phyloP scores from a whole-genome alignment of 2,113 vertebrate species.

The Odobenus rosmarus region DNA sequence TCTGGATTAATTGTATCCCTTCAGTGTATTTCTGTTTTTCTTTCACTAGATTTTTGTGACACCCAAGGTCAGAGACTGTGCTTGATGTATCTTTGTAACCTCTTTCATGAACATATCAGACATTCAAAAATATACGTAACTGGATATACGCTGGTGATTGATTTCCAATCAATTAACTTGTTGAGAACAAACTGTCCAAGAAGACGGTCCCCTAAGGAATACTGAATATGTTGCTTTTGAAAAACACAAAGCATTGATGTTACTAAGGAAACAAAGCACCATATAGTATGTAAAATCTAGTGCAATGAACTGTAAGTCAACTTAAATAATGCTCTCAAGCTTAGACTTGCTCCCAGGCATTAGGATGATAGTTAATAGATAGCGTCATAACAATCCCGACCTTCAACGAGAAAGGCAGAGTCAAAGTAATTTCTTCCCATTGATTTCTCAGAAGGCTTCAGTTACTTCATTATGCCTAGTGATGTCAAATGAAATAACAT shows the following conservation, averaged over 20 bases:
- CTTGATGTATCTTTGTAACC: not conserved
- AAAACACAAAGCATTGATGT: not conserved
- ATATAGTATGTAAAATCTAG: not conserved
- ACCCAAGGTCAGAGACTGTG: not conserved
- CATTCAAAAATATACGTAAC: not conserved
- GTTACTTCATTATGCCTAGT: conserved; percentile 16
- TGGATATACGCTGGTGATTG: not conserved
- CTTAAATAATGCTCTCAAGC: not conserved
- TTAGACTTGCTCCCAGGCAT: not conserved
- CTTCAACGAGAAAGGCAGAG: not conserved
- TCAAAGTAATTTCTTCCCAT: not conserved
- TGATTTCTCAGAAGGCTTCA: not conserved
- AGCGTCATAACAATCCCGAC: not conserved
- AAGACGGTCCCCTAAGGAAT: not conserved
- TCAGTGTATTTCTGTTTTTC: not conserved
- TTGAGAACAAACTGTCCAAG: not conserved
- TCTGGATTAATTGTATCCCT: not conserved
- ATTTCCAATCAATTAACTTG: not conserved
- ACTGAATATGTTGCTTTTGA: not conserved
- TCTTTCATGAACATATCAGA: not conserved
- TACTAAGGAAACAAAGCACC: conserved; percentile 32
- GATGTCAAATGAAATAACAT: not conserved
- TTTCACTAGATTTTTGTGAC: not conserved
- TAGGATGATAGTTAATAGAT: not conserved
- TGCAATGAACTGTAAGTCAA: not conserved